Base-by-base conservation (phyloP, 2,113 vertebrate genomes). In the Passer montanus region DNA sequence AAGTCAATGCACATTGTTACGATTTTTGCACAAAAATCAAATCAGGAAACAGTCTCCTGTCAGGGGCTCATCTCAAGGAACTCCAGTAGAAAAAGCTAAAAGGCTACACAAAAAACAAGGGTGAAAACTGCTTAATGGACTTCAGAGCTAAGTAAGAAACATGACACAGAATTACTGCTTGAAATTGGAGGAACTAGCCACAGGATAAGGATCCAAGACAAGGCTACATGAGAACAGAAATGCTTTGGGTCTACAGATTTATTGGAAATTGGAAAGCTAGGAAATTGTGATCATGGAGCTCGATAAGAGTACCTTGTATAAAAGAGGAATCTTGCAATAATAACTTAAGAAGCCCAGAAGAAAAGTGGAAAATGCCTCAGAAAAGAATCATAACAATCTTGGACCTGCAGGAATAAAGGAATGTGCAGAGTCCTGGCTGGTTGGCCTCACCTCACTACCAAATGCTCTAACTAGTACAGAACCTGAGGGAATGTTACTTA, bases 331-430 rank as follows among this genome's bases (percentile, higher is more conserved):
- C 44, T 67, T 73, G 43, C 55, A 93, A 67, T 39, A 37, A 37
- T n/a, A 94, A 88, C n/a, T 66, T 39, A 41, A 72, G 53, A 79
- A 81, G 50, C 15, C 21, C 35, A 74, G n/a, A 67, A 80, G 47
- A 68, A 72, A 82, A 83, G 23, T 35, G 35, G 21, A 78, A 77
- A 92, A 22, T 37, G 44, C 33, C 80, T 95, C 60, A 84, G 56
- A 84, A 81, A 86, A 93, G 27, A 10, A 59, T 37, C 49, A 17
- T 41, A 92, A 81, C 43, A 46, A 82, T 70, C 60, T 69, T 90
- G 75, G 85, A 88, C 26, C 63, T 92, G 58, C 62, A 92, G 41
- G 22, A 90, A 14, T 17, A 96, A 87, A 96, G 56, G 66, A 91
- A 96, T 78, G 31, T 60, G 74, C 39, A 64, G 24, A 94, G 58